These are phyloP conservation scores for Sebastes cheni DNA, from an alignment of 2,797 vertebrate species.

Conservation along the genomic window DNA sequence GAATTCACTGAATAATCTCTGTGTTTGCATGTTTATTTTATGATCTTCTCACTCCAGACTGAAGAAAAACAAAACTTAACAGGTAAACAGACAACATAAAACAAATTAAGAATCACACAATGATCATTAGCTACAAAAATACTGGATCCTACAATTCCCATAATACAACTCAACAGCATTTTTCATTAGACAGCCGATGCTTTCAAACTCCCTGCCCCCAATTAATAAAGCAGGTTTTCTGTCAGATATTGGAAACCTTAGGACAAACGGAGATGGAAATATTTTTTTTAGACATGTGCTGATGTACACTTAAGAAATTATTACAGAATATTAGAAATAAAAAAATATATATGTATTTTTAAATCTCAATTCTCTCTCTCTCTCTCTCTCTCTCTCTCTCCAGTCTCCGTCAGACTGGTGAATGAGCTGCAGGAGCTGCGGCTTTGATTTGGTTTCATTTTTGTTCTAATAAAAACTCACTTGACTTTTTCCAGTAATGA, in stretches of 20 bases:
- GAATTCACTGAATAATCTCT: neutral
- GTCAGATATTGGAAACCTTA: neutral
- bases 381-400: neutral
- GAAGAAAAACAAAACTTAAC: neutral
- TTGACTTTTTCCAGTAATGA: too few species aligned
- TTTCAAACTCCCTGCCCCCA: too few species aligned
- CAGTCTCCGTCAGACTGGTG: neutral
- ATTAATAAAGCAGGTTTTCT: rapidly evolving
- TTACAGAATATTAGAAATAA: too few species aligned
- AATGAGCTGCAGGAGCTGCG: too few species aligned
- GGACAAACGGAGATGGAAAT: neutral
- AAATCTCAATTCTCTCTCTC: neutral
- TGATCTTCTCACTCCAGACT: neutral
- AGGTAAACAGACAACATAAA: neutral
- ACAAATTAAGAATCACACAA: neutral
- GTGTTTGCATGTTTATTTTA: neutral
- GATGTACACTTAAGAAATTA: neutral
- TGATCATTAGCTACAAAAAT: neutral
- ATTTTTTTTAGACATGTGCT: neutral
- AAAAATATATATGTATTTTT: neutral
- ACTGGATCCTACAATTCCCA: too few species aligned
- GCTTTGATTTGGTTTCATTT: neutral
- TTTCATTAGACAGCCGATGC: neutral
- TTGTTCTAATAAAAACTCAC: neutral
- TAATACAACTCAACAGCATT: too few species aligned